Evolutionary conservation across 2,888 invertebrate species (phyloP), one percentile per base, ranked within the genome.

Genomic region (Altica lythri): DNA sequence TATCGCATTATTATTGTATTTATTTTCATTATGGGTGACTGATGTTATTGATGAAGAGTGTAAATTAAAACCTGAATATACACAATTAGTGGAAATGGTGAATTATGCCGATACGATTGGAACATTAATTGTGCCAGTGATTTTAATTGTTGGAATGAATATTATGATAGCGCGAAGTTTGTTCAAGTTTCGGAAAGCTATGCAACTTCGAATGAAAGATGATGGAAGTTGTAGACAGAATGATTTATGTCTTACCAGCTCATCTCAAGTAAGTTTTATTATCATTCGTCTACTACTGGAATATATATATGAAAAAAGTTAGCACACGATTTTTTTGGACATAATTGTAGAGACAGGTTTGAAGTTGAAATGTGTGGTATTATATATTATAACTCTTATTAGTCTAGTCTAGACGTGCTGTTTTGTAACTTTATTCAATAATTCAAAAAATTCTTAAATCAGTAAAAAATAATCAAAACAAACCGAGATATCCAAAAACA

Each of bases 91-190:
- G 77, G 73, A 78, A 51, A 75, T 82, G 48, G 78, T 84, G 62
- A 85, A 80, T 68, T 80, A 81, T 34, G 67, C 84, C 29, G 86
- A 86, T 71, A 82, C 81, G 17, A 69, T 84, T n/a, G 73, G 81
- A 1, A 84, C 85, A 1, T 75, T 86, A n/a, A 78, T 86, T 32
- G 74, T 81, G 6, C 86, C 86, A 0, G 77, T 85, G 27, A 70
- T 81, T 1, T 72, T 84, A 38, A 84, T 86, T 55, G 77, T 85
- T 25, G 78, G 81, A 35, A 83, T 86, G 81, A 86, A 86, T 66
- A 76, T 81, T 1, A 80, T 83, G 78, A 85, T 86, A 42, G 82
- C 81, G 30, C 72, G 79, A 32, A 81, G 80, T 62, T 69, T 82
- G 27, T 66, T 80, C 42, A 68, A 72, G 49, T 83, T 82, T 59